Evolutionary conservation across 2,888 invertebrate species (phyloP).

Genomic region (Arrhopalites spinosus): DNA sequence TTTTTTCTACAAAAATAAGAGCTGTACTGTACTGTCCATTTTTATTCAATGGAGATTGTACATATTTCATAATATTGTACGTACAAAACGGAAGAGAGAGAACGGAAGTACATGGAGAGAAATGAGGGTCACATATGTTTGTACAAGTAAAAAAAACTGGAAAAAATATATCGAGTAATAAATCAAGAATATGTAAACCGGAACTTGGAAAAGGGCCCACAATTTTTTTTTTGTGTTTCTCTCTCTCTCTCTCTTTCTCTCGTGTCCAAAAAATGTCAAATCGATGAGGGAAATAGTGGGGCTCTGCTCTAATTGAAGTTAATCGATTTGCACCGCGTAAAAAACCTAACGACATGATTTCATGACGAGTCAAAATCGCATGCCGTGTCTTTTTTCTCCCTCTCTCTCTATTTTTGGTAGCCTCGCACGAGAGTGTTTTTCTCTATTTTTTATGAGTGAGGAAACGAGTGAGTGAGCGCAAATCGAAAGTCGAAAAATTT

Average conservation of each 20-base stretch:
- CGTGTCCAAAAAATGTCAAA: slow-evolving; percentile 25
- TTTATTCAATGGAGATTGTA: too few relatives aligned
- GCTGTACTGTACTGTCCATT: too few relatives aligned
- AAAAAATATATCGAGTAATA: slow-evolving; percentile 20
- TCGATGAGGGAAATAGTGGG: slow-evolving; percentile 27
- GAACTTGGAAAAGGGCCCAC: slow-evolving; percentile 27
- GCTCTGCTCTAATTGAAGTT: slow-evolving; percentile 33
- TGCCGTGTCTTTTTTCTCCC: slow-evolving; percentile 12
- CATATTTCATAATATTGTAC: neutral
- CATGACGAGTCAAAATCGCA: slow-evolving; percentile 25
- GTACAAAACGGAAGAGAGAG: neutral
- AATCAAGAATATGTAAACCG: slow-evolving; percentile 40
- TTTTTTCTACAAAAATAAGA: too few relatives aligned
- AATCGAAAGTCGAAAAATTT: slow-evolving; percentile 7
- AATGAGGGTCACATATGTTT: neutral
- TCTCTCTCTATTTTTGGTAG: neutral
- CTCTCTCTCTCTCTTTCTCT: neutral
- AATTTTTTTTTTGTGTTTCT: slow-evolving; percentile 11
- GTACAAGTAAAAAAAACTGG: neutral
- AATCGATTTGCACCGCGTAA: slow-evolving; percentile 36
- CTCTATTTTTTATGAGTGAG: too few relatives aligned
- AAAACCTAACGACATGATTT: slow-evolving; percentile 35
- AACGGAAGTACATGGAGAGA: slow-evolving; percentile 11
- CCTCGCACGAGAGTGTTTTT: neutral
- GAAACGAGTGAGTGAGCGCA: neutral